Percentiles rank a stretch among this genome's conserved stretches.
Evolutionary conservation across 2,888 invertebrate species (phyloP).

Genomic region (Augochlorella aurata): DNA sequence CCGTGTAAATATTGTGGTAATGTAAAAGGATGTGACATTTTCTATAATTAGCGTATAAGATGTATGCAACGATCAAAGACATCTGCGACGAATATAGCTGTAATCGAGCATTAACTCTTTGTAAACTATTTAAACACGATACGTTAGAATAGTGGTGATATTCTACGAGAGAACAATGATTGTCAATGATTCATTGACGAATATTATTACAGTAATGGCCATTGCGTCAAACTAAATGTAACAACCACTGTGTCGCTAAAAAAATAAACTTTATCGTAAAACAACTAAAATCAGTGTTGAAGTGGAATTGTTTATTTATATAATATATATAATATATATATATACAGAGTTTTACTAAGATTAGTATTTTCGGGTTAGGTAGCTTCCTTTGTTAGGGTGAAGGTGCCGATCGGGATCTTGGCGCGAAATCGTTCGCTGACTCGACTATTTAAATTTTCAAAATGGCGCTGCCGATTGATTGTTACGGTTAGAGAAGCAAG

Average conservation of each 20-base stretch:
- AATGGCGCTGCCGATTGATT: slow-evolving; percentile 59
- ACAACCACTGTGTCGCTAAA: slow-evolving; percentile 51
- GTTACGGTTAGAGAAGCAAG: slow-evolving; percentile 51
- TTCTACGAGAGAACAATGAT: slow-evolving; percentile 28
- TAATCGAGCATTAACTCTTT: slow-evolving; percentile 60
- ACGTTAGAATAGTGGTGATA: slow-evolving; percentile 48
- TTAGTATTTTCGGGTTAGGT: background rate
- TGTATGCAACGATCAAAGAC: slow-evolving; percentile 72
- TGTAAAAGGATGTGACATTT: slow-evolving; percentile 68
- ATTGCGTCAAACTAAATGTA: slow-evolving; percentile 54
- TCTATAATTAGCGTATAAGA: slow-evolving; percentile 69
- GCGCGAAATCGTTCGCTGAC: slow-evolving; percentile 29
- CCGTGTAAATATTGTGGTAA: slow-evolving; percentile 63
- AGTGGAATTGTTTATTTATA: background rate
- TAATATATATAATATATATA: background rate
- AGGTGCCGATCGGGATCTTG: background rate
- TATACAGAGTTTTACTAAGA: background rate
- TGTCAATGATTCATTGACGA: slow-evolving; percentile 29
- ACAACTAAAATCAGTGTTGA: background rate
- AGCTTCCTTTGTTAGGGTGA: background rate
- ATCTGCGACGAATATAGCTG: slow-evolving; percentile 51
- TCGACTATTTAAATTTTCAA: slow-evolving; percentile 50
- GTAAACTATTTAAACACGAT: slow-evolving; percentile 60
- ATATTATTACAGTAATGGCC: slow-evolving; percentile 36
- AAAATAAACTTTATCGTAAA: slow-evolving; percentile 53